Evolutionary conservation across 2,888 invertebrate genomes (phyloP), one percentile per base, ranked within the genome.

Genomic region (Cylindroiulus punctatus): DNA sequence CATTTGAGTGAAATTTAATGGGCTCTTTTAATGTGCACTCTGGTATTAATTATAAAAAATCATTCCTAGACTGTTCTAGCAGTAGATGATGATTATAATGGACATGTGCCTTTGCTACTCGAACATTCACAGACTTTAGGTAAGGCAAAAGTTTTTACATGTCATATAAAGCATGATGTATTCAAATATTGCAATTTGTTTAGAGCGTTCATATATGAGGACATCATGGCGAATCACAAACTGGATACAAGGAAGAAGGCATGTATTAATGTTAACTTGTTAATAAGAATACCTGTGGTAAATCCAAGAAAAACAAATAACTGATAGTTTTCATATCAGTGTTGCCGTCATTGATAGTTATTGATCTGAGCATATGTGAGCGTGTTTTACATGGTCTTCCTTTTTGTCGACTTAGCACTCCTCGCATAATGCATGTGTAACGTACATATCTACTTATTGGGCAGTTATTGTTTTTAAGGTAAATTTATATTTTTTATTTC

Each of bases 201-300:
- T 81, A 86, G 86, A 52, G 19, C 85, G 86, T n/a, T 84, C 86
- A n/a, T 86, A 86, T 47, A 86, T 85, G 26, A 81, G 86, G 26
- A 81, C 86, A 0, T 14, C 86, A 14, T 86, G 86, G 86, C 52
- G 86, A 36, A 86, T 86, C n/a, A 42, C n/a, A 8, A 86, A 87
- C 81, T 87, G 85, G 87, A 65, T 86, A 30, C 85, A 87, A 40
- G 85, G 87, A 87, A 57, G 87, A 87, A 87, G 87, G 85, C 83
- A 85, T 42, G 86, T 14, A 30, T n/a, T n/a, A n/a, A n/a, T n/a
- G n/a, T n/a, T n/a, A n/a, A n/a, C n/a, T n/a, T n/a, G n/a, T n/a
- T n/a, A n/a, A n/a, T n/a, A n/a, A n/a, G n/a, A n/a, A n/a, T n/a
- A n/a, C n/a, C n/a, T n/a, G n/a, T n/a, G n/a, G n/a, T n/a, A n/a